phyloP scores from a whole-genome alignment of 2,113 vertebrate genomes.

The Plestiodon gilberti region DNA sequence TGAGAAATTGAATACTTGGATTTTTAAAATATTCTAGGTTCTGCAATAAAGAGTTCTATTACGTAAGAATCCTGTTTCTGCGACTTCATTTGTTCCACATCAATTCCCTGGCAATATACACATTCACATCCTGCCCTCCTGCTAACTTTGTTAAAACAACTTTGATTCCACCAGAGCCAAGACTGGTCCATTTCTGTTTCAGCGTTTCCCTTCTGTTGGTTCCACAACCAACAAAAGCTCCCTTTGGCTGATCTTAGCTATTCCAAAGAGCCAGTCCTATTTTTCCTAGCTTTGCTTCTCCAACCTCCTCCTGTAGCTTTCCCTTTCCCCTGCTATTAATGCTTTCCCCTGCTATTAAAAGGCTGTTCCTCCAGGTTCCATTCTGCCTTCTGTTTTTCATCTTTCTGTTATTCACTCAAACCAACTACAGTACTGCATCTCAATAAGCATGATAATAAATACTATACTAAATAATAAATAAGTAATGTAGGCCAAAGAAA shows the following conservation, averaged over 20 bases:
- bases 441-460: background rate
- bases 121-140: background rate
- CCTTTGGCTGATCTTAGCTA: slow-evolving; percentile 4
- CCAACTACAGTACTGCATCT: background rate
- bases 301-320: background rate
- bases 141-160: slow-evolving; percentile 1
- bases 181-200: background rate
- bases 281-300: background rate
- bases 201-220: background rate
- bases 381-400: background rate
- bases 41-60: background rate
- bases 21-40: background rate
- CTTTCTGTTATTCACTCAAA: background rate
- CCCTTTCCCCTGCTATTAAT: background rate
- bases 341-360: background rate
- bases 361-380: background rate
- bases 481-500: background rate
- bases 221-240: background rate
- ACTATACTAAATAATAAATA: too few relatives aligned
- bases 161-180: background rate
- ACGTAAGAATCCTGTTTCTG: background rate
- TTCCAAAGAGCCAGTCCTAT: background rate
- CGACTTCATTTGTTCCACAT: background rate
- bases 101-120: background rate
- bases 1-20: background rate